phyloP scores from a whole-genome alignment of 2,797 vertebrate species.

The Macropus fuliginosus region DNA sequence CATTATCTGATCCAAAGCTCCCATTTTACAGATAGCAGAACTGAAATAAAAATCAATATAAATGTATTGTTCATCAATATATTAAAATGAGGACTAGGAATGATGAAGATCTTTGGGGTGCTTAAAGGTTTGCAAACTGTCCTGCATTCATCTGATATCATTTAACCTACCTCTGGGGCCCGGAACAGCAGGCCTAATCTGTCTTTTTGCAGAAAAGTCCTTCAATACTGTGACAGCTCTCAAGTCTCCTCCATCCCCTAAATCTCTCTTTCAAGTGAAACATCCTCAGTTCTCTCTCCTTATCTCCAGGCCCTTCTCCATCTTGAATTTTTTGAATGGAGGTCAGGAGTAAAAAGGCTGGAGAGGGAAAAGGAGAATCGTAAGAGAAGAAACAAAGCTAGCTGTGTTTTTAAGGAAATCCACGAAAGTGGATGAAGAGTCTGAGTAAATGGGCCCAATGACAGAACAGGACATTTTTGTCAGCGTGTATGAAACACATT shows the following conservation, averaged over 20 bases:
- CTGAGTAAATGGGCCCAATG: not conserved
- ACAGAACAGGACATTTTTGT: not conserved
- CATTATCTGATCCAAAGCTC: not conserved
- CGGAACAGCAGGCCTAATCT: not conserved
- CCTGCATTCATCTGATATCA: not conserved
- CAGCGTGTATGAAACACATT: not conserved
- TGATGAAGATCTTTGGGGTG: not conserved
- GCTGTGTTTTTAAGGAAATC: not conserved
- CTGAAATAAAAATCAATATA: too few relatives aligned
- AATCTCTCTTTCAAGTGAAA: not conserved
- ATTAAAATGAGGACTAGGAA: not conserved
- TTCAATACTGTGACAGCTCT: not conserved
- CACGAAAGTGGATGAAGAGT: not conserved
- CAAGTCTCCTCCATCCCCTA: not conserved
- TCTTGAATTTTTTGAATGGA: not conserved
- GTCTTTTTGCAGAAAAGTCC: not conserved
- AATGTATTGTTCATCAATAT: not conserved
- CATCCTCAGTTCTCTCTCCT: not conserved
- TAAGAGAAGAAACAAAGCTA: not conserved
- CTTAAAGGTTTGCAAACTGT: not conserved
- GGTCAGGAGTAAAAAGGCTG: not conserved
- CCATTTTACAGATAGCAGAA: not conserved
- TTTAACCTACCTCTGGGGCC: not conserved
- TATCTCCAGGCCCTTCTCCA: not conserved
- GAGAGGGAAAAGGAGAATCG: not conserved